Evolutionary conservation across 2,113 vertebrate species (phyloP), one percentile per base, ranked within the genome.

Genomic region (Tragelaphus imberbis): DNA sequence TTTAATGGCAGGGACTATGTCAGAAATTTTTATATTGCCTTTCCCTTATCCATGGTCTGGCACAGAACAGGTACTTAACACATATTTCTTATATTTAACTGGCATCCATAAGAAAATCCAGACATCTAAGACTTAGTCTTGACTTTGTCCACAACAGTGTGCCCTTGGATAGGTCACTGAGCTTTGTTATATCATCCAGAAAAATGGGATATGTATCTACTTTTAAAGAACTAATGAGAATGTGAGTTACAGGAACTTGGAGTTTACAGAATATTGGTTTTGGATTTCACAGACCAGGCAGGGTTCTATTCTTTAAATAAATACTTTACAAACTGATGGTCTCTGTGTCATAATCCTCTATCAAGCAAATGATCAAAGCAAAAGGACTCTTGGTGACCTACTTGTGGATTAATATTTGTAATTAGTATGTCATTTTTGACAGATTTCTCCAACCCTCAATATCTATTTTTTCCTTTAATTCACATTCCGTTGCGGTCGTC

Each of bases 381-480:
- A 88, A 84, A 75, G 56, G 28, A 36, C 65, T 97, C 59, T 96
- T 44, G 28, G 40, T 59, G 21, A 96, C 81, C 36, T 68, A 55
- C 23, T 95, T 87, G 47, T 88, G 58, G 49, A 63, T 88, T 89
- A 75, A 63, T 84, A 59, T 84, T 96, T 97, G 95, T 77, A 93
- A 91, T 44, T 84, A 85, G 47, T n/a, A 96, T 84, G 33, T 77
- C 27, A 49, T 87, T 97, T 94, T 61, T 90, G 65, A 85, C n/a
- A 95, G 63, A 92, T 97, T 88, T 33, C 3, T 96, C 27, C 2
- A 86, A 79, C 11, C 23, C 61, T 87, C 33, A 49, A 12, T 86
- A 65, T 92, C 59, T 81, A 9, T 21, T 55, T 84, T 40, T 84
- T 7, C 19, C 59, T 6, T 59, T 30, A 80, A 86, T 97, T 92